Evolutionary conservation across 2,113 vertebrate genomes (phyloP), one percentile per base, ranked within the genome.

Genomic region (Gavialis gangeticus): DNA sequence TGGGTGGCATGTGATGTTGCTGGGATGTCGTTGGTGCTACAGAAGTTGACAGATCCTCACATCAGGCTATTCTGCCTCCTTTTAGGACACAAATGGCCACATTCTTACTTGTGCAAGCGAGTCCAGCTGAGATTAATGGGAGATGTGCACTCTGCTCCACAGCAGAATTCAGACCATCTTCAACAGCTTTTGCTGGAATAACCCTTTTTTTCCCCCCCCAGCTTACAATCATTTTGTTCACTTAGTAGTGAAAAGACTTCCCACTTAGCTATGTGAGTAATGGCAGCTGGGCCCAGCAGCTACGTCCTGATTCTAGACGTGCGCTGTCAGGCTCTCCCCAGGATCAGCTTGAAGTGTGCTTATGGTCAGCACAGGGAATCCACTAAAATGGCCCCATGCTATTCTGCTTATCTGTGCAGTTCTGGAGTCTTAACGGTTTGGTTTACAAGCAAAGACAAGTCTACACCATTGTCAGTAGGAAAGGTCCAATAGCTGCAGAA

Each of bases 81-180:
- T 28, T 55, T 14, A 81, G 58, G 58, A 66, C 13, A 9, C 5
- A 75, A 60, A 78, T 21, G n/a, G 5, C 4, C 77, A 10, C 79
- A 59, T 37, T 3, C 5, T 64, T 75, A 82, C 2, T 79, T 0
- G 0, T 3, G n/a, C 11, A 22, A 0, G 0, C 8, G 34, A 0
- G 73, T 21, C 46, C 17, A 3, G 1, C 71, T 58, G 9, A 18
- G 37, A 37, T 5, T 28, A 37, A 46, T 34, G 12, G 69, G 21
- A 73, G 21, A 46, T 25, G n/a, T 73, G 16, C 60, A n/a, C 5
- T 24, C 6, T 11, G 15, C 75, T 69, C 56, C 34, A 12, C 19
- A 83, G 59, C 55, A 14, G 4, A 1, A 30, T 24, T 60, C 54
- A 22, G 73, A 24, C 73, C 75, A 73, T 46, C 19, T 46, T 73